Evolutionary conservation across 2,888 invertebrate genomes (phyloP).

Genomic region (Heteromurus nitidus): DNA sequence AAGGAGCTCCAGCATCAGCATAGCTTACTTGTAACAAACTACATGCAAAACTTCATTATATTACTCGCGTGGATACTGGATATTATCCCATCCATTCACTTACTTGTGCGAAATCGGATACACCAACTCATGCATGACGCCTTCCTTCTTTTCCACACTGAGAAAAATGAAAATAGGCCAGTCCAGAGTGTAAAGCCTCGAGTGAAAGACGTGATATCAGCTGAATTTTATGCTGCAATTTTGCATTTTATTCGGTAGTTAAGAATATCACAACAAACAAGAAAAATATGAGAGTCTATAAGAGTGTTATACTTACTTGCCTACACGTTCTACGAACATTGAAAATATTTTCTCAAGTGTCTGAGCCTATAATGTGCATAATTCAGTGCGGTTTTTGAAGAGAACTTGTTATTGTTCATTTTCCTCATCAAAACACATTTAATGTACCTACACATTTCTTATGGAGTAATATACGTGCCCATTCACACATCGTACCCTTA

Average conservation of each 20-base stretch:
- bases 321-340: too few relatives aligned
- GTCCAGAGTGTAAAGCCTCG: too few relatives aligned
- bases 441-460: neutral
- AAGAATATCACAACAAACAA: neutral
- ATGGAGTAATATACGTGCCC: neutral
- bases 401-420: neutral
- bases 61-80: too few relatives aligned
- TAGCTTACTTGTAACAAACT: too few relatives aligned
- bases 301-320: too few relatives aligned
- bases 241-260: neutral
- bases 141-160: too few relatives aligned
- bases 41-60: neutral
- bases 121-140: neutral
- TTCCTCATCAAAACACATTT: constrained; percentile 9
- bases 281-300: too few relatives aligned
- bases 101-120: neutral
- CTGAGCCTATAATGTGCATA: too few relatives aligned
- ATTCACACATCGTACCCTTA: neutral
- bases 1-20: too few relatives aligned
- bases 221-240: constrained; percentile 2
- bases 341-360: too few relatives aligned
- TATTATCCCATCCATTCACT: too few relatives aligned
- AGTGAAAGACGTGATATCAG: constrained; percentile 2
- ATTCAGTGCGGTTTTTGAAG: too few relatives aligned
- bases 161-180: constrained; percentile 1